phyloP scores from a whole-genome alignment of 2,113 vertebrate genomes.

The Bufo gargarizans region DNA sequence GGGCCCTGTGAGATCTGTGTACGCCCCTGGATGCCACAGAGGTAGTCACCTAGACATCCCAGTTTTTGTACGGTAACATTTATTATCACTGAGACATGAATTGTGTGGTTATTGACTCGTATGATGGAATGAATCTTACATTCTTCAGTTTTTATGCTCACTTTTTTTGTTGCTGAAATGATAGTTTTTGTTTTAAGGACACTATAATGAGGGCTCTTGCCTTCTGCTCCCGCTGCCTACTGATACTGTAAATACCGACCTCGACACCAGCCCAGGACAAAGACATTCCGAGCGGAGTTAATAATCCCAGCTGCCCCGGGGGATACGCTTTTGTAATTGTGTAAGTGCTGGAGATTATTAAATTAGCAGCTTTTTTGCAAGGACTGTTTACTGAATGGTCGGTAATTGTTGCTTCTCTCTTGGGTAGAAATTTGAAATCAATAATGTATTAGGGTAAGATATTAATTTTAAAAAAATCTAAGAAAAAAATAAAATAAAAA shows the following conservation, averaged over 20 bases:
- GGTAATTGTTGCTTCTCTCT: neutral
- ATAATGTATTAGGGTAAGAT: neutral
- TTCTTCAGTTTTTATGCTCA: neutral
- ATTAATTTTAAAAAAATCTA: neutral
- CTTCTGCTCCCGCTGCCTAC: neutral
- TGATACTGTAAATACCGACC: conserved; percentile 29
- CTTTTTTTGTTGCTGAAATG: neutral
- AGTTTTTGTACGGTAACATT: no score
- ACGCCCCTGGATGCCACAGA: no score
- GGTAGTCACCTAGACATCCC: no score
- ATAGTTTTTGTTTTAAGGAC: neutral
- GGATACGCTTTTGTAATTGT: conserved; percentile 31
- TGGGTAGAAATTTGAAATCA: neutral
- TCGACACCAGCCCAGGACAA: neutral
- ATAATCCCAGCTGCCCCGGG: conserved; percentile 5
- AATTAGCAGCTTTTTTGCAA: conserved; percentile 39
- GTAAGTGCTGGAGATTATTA: conserved; percentile 43
- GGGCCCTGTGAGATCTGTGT: no score
- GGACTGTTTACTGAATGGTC: conserved; percentile 25
- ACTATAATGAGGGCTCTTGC: neutral
- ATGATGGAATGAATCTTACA: neutral
- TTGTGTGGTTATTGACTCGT: neutral
- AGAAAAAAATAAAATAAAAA: neutral
- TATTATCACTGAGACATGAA: no score
- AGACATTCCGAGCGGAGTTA: conserved; percentile 33